These are phyloP conservation scores for Chaetorhynchus papuensis DNA, from an alignment of 2,113 vertebrate species.

Conservation along the genomic window DNA sequence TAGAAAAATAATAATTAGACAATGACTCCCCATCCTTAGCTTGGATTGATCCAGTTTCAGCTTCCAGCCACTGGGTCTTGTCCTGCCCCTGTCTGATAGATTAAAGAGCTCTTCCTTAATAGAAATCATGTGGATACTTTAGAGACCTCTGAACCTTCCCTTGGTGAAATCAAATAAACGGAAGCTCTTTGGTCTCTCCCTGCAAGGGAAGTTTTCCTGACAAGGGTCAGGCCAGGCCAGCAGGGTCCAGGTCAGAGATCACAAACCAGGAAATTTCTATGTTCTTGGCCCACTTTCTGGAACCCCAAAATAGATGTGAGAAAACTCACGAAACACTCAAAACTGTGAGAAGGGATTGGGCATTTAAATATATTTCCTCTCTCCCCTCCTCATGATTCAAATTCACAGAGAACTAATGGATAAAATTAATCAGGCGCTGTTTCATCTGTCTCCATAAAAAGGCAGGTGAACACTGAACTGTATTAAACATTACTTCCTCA, in stretches of 20 bases:
- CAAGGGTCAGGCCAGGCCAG: not conserved
- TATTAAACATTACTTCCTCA: conserved; percentile 62
- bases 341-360: not conserved
- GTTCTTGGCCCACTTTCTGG: conserved; percentile 37
- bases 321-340: no score
- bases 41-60: conserved; percentile 20
- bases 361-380: not conserved
- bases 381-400: conserved; percentile 40
- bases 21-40: not conserved
- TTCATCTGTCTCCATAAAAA: conserved; percentile 60
- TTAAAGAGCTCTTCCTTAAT: not conserved
- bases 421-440: conserved; percentile 56
- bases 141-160: not conserved
- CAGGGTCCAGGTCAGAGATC: not conserved
- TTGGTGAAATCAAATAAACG: not conserved
- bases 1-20: not conserved
- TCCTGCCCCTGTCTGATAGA: not conserved
- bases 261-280: not conserved
- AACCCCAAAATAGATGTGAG: conserved; percentile 3
- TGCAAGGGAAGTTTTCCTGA: not conserved
- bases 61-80: not conserved
- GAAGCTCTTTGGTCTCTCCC: conserved; percentile 13
- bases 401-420: conserved; percentile 47
- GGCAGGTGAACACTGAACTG: conserved; percentile 52
- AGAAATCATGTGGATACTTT: not conserved